Evolutionary conservation across 2,888 invertebrate species (phyloP), one percentile per base, ranked within the genome.

Genomic region (Deilephila porcellus): DNA sequence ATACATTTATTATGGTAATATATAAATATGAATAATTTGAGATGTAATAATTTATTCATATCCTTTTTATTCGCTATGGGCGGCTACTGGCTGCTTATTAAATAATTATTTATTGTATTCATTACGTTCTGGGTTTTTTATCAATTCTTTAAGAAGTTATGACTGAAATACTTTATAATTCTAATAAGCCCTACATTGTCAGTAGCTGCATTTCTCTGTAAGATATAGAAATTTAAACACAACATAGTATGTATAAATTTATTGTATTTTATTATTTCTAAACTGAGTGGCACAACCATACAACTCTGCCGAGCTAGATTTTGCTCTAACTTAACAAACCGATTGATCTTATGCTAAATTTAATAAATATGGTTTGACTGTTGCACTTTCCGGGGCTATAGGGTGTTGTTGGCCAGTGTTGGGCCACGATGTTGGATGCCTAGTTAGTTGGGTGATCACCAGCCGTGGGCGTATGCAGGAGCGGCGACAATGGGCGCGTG

Each of bases 301-400:
- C 80, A 85, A 85, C 85, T 85, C 81, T 63, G 25, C 67, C 74
- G 83, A 87, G 87, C 83, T 79, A 82, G 82, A 82, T 80, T 83
- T 84, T 83, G 83, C 83, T 84, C 82, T 79, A 83, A 86, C 85
- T 32, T 75, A 75, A 77, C 83, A 80, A 83, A 86, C 80, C 83
- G 76, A 88, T 86, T 86, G 79, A 74, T 78, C 83, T 86, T 85
- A 87, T 74, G 80, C 77, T 85, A 85, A 75, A 78, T 77, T 78
- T 77, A 83, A 90, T 90, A 88, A 87, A 89, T 89, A 89, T 80
- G 76, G 76, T 80, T 89, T 93, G 91, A 93, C 91, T 93, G 93
- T 92, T 93, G 92, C 91, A 83, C 84, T 86, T 82, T 84, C 78
- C 70, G 75, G 71, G 77, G 77, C 77, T 76, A 78, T 80, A 81